Evolutionary conservation across 2,797 vertebrate species (phyloP).

Genomic region (Staurois parvus): DNA sequence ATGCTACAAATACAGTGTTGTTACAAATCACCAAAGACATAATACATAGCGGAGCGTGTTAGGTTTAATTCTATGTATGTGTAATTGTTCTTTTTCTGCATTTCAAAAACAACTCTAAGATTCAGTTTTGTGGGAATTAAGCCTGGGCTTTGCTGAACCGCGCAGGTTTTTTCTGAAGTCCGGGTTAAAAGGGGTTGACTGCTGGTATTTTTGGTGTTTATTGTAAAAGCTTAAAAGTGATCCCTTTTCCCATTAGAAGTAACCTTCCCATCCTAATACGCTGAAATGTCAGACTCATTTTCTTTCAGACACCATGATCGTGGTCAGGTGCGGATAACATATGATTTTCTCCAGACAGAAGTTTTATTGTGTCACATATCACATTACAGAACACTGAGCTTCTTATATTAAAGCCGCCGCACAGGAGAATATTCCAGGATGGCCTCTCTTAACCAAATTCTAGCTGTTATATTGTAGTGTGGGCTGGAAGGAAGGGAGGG

Average conservation of each 20-base stretch:
- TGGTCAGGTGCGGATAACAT: constrained; percentile 46
- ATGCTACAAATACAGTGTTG: neutral
- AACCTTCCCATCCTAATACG: constrained; percentile 44
- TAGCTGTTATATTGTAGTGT: neutral
- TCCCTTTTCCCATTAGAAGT: constrained; percentile 56
- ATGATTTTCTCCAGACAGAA: constrained; percentile 53
- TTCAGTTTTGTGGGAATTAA: constrained; percentile 20
- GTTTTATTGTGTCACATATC: constrained; percentile 38
- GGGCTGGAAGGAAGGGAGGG: neutral
- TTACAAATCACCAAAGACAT: neutral
- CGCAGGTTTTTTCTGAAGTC: constrained; percentile 21
- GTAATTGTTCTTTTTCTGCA: neutral
- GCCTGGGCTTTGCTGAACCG: constrained; percentile 5
- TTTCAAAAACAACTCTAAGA: constrained; percentile 9
- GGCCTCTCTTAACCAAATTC: neutral
- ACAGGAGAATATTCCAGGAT: neutral
- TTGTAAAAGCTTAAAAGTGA: constrained; percentile 57
- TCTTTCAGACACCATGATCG: constrained; percentile 39
- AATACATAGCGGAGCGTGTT: neutral
- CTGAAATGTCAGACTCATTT: constrained; percentile 54
- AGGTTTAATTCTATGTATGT: neutral
- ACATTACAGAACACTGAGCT: constrained; percentile 35
- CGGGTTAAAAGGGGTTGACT: constrained; percentile 51
- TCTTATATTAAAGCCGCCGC: neutral
- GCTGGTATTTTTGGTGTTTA: constrained; percentile 49